phyloP scores from a whole-genome alignment of 2,888 invertebrate genomes.

The Anodontia alba region DNA sequence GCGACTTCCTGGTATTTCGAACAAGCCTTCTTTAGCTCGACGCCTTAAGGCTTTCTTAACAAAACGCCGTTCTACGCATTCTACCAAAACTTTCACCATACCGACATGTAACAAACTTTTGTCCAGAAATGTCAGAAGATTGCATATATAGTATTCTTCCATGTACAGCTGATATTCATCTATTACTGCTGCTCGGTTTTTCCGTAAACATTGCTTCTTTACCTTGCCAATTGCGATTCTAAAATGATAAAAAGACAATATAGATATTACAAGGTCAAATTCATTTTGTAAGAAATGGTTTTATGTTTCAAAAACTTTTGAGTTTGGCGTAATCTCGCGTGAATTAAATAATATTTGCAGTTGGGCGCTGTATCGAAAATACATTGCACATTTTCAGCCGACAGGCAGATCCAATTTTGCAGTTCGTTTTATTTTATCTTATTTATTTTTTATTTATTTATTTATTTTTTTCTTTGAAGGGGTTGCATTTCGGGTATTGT shows the following conservation, averaged over 20 bases:
- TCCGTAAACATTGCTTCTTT: constrained; percentile 59
- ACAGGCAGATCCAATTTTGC: too few relatives aligned
- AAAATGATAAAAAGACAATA: constrained; percentile 12
- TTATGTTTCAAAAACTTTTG: too few relatives aligned
- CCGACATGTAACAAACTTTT: constrained; percentile 59
- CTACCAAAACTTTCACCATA: constrained; percentile 63
- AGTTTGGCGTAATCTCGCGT: too few relatives aligned
- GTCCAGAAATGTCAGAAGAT: constrained; percentile 63
- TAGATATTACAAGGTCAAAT: neutral
- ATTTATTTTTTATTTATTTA: too few relatives aligned
- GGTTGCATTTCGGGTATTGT: too few relatives aligned
- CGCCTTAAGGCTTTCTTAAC: constrained; percentile 59
- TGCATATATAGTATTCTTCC: constrained; percentile 61
- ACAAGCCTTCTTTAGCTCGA: constrained; percentile 63
- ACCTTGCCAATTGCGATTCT: constrained; percentile 69
- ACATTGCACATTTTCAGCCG: too few relatives aligned
- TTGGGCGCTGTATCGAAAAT: too few relatives aligned
- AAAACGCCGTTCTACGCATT: constrained; percentile 66
- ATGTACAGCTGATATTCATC: constrained; percentile 65
- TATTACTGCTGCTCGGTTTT: constrained; percentile 48
- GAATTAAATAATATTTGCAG: too few relatives aligned
- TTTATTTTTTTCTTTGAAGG: too few relatives aligned
- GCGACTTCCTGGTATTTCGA: constrained; percentile 67
- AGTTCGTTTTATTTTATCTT: too few relatives aligned
- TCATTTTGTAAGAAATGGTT: neutral